Conservation (phyloP, 2,113 vertebrate species). For the Apodemus speciosus region DNA sequence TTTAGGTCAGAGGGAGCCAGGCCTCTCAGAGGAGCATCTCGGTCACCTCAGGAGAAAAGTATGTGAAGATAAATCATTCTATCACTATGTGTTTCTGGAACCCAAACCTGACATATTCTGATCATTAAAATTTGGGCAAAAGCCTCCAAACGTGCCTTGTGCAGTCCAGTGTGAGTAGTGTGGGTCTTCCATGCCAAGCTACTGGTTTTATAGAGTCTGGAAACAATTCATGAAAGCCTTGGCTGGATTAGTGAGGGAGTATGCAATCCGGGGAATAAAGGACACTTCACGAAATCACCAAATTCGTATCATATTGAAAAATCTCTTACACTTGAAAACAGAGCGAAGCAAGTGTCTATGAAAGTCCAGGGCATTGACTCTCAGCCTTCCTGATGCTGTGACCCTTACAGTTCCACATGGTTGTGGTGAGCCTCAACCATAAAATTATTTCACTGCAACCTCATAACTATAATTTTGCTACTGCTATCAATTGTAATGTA, state of each 20-base stretch:
- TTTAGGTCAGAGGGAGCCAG: not conserved
- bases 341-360: not conserved
- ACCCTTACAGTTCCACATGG: not conserved
- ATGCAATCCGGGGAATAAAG: not conserved
- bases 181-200: not conserved
- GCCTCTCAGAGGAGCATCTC: no score
- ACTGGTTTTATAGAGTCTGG: constrained; percentile 41
- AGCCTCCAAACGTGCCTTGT: not conserved
- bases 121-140: not conserved
- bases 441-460: no score
- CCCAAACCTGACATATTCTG: not conserved
- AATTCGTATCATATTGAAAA: not conserved
- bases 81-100: not conserved
- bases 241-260: not conserved
- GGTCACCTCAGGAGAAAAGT: no score
- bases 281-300: not conserved
- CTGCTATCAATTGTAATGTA: not conserved
- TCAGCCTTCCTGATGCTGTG: not conserved
- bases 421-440: no score
- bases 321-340: not conserved
- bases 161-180: not conserved
- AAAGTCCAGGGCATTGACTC: not conserved
- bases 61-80: no score
- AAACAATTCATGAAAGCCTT: not conserved
- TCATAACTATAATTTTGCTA: not conserved